These are phyloP conservation scores for Apotomis turbidana DNA, from an alignment of 2,888 invertebrate species.

Conservation along the genomic window DNA sequence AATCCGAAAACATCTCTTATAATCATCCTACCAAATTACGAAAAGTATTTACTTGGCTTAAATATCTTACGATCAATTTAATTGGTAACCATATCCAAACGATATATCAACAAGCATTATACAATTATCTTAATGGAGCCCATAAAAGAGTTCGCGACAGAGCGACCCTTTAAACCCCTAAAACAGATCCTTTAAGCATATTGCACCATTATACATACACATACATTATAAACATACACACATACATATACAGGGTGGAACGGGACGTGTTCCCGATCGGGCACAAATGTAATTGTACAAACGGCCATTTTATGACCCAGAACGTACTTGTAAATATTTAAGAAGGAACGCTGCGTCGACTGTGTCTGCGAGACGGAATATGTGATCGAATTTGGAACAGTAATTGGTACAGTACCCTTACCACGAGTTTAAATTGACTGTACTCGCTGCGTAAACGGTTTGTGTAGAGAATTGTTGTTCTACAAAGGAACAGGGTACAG, in stretches of 20 bases:
- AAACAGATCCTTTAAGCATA: constrained; percentile 24
- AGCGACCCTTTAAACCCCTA: constrained; percentile 4
- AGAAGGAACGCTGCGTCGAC: background rate
- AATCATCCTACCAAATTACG: too few species aligned
- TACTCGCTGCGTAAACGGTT: too few species aligned
- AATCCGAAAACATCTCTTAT: too few species aligned
- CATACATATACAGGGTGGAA: too few species aligned
- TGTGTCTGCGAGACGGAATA: background rate
- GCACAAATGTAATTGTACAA: constrained; percentile 31
- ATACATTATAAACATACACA: background rate
- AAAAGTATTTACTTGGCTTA: background rate
- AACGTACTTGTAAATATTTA: constrained; percentile 21
- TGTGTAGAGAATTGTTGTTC: too few species aligned
- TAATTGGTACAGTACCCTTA: background rate
- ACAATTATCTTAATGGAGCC: constrained; percentile 25
- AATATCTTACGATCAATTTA: background rate
- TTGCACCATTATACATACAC: constrained; percentile 9
- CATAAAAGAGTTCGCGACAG: constrained; percentile 2
- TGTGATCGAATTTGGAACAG: background rate
- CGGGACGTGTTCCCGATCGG: constrained; percentile 27
- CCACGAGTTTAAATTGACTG: too few species aligned
- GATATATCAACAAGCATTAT: background rate
- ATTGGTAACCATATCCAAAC: background rate
- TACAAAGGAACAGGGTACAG: too few species aligned
- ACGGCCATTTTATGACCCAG: constrained; percentile 14